Evolutionary conservation across 2,797 vertebrate genomes (phyloP).

Genomic region (Sebastiscus albofasciatus): DNA sequence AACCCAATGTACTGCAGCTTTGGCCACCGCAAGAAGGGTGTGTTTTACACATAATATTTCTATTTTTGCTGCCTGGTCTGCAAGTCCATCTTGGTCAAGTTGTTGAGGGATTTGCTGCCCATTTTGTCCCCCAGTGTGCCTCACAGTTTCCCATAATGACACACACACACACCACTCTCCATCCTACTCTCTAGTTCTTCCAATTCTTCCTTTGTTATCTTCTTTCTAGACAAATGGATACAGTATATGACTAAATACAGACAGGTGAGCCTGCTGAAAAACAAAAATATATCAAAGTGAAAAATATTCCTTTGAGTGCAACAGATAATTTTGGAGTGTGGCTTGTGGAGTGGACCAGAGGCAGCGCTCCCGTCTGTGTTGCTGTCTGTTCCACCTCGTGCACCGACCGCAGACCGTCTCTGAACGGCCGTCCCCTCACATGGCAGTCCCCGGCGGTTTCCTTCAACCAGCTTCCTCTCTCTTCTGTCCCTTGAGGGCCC

Average conservation of each 20-base stretch:
- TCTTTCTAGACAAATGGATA: neutral
- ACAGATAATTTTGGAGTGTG: slow-evolving; percentile 55
- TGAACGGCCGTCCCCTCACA: slow-evolving; percentile 55
- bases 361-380: slow-evolving; percentile 32
- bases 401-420: slow-evolving; percentile 51
- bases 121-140: slow-evolving; percentile 15
- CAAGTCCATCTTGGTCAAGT: slow-evolving; percentile 52
- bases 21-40: slow-evolving; percentile 76
- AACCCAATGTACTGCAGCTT: slow-evolving; percentile 58
- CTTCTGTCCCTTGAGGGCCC: slow-evolving; percentile 54
- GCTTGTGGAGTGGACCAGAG: slow-evolving; percentile 51
- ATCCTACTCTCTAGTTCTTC: neutral
- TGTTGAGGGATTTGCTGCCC: slow-evolving; percentile 49
- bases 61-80: slow-evolving; percentile 62
- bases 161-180: neutral
- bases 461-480: slow-evolving; percentile 49
- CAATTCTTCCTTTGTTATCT: neutral
- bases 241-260: neutral
- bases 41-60: slow-evolving; percentile 81
- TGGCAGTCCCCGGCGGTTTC: slow-evolving; percentile 60
- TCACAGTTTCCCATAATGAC: slow-evolving; percentile 15
- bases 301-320: slow-evolving; percentile 35
- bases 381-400: slow-evolving; percentile 51
- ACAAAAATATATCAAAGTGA: slow-evolving; percentile 32
- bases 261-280: slow-evolving; percentile 3